Conservation (phyloP, 2,113 vertebrate genomes). For the Entomyzon cyanotis region DNA sequence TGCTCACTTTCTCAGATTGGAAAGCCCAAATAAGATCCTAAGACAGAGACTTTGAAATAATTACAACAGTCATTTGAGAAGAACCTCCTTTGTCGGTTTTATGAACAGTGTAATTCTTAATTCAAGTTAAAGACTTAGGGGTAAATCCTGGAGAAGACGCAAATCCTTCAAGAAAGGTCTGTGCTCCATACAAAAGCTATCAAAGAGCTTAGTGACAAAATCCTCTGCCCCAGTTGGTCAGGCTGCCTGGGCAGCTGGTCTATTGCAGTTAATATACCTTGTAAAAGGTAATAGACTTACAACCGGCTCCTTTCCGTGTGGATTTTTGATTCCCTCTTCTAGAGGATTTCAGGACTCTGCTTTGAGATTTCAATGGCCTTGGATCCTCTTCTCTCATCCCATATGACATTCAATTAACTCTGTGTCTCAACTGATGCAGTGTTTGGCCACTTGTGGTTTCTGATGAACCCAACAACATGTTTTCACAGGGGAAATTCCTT, state of each 20-base stretch:
- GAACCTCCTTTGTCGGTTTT: background rate
- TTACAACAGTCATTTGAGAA: background rate
- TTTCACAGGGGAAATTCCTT: background rate
- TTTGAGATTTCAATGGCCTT: background rate
- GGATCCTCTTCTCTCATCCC: background rate
- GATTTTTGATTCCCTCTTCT: background rate
- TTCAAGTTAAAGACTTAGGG: constrained; percentile 8
- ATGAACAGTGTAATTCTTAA: background rate
- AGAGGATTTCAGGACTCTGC: background rate
- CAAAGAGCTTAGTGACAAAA: constrained; percentile 24
- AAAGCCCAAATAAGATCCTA: background rate
- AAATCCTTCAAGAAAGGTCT: constrained; percentile 1
- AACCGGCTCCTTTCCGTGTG: background rate
- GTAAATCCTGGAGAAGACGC: background rate
- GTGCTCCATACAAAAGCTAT: background rate
- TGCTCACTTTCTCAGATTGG: background rate
- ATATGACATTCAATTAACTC: background rate
- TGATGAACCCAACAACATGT: rapidly evolving
- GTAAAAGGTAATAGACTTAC: background rate
- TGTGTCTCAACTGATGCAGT: rapidly evolving
- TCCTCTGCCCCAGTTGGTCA: background rate
- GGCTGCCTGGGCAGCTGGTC: background rate
- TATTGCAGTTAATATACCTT: background rate
- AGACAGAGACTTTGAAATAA: background rate
- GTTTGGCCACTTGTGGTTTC: background rate